Base-by-base conservation (phyloP, 1,140 invertebrate genomes). In the Drosophila lacteicornis region DNA sequence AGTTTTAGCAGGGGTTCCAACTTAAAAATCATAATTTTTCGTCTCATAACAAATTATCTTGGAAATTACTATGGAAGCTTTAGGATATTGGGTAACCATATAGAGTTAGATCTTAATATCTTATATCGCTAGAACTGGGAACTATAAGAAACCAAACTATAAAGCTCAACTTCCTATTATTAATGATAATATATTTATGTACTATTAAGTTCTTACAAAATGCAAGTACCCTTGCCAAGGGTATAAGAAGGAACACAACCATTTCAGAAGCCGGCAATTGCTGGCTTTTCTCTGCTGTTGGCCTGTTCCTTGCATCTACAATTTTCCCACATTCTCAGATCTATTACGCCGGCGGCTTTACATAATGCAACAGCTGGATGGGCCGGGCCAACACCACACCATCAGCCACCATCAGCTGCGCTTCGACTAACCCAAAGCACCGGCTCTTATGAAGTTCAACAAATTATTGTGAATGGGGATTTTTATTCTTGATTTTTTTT, bases 401-500 rank as follows among this genome's bases (percentile, higher is more conserved):
- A 46, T 40, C 53, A 9, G 25, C n/a, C 33, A 17, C 50, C 42
- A 43, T 40, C 46, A n/a, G 40, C 53, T 56, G 53, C 36, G 30
- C 22, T 40, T 43, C 42, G 47, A 40, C 56, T 74, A 65, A 43
- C 42, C 58, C 42, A 51, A 43, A 73, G 59, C 55, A 58, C 57
- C 51, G 56, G 42, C 68, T 73, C 85, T 81, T 85, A 90, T 88
- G 85, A 79, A 88, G 81, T 85, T 88, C 85, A 90, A 90, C 85
- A 88, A 88, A 88, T 88, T 88, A 88, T 90, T 91, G 86, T 85
- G 85, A 88, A 91, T 88, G 85, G 75, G 57, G 19, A 56, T 56
- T 13, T 12, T 38, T 2, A 17, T 33, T 50, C 22, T 15, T 12
- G 7, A 76, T 79, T 6, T 87, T 73, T 87, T 73, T 53, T 42